A percentile compares a stretch with the other conserved stretches of the same genome.
These are phyloP conservation scores for Agriopis leucophaearia DNA, from an alignment of 2,888 invertebrate genomes.

Conservation along the genomic window DNA sequence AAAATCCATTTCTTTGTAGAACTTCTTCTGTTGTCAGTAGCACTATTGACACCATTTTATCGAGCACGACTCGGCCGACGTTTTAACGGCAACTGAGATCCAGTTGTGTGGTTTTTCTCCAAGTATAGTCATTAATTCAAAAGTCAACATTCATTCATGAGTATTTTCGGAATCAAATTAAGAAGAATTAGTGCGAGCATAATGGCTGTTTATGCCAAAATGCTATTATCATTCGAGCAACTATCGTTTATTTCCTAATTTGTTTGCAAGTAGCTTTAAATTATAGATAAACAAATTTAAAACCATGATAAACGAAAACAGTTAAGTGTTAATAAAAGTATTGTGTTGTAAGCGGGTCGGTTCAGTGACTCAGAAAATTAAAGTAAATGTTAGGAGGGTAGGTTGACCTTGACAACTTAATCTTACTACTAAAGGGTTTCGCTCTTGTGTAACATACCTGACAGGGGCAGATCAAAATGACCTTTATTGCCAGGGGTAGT, in stretches of 20 bases:
- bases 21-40: constrained; percentile 78
- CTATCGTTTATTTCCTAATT: constrained; percentile 25
- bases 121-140: constrained; percentile 26
- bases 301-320: constrained; percentile 12
- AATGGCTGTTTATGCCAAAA: constrained; percentile 50
- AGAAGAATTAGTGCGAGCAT: constrained; percentile 38
- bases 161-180: constrained; percentile 33
- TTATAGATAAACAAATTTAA: constrained; percentile 14
- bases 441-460: constrained; percentile 29
- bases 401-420: constrained; percentile 41
- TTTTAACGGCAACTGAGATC: constrained; percentile 24
- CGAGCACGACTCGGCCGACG: constrained; percentile 9
- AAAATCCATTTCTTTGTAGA: constrained; percentile 74
- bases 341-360: constrained; percentile 14
- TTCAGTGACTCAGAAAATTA: constrained; percentile 54
- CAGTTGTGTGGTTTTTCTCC: constrained; percentile 20
- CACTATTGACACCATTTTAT: constrained; percentile 74
- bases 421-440: constrained; percentile 47
- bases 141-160: constrained; percentile 36
- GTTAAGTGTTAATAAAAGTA: constrained; percentile 2
- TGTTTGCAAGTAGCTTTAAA: constrained; percentile 14
- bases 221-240: constrained; percentile 10
- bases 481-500: constrained; percentile 23
- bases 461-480: constrained; percentile 15
- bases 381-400: constrained; percentile 46